A percentile compares a stretch with the other conserved stretches of the same genome.
Conservation (phyloP, 2,113 vertebrate genomes). For the Hypomesus transpacificus region DNA sequence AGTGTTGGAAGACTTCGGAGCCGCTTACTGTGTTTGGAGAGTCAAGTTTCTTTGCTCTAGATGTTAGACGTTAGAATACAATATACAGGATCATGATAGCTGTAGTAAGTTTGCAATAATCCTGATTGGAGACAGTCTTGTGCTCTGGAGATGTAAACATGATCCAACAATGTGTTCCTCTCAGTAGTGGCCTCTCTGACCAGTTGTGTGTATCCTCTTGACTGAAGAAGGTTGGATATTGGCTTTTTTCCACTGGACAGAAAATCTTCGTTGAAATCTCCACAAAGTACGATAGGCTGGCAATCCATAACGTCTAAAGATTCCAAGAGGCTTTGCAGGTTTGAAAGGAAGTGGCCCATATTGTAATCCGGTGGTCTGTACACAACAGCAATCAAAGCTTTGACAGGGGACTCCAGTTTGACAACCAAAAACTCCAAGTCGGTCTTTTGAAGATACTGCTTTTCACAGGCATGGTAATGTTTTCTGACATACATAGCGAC, state of each 20-base stretch:
- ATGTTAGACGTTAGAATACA: too few relatives aligned
- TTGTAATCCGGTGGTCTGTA: slow-evolving; percentile 22
- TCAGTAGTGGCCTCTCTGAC: background rate
- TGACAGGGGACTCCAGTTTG: slow-evolving; percentile 1
- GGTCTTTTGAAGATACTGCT: slow-evolving; percentile 27
- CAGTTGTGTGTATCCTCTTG: background rate
- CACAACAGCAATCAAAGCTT: slow-evolving; percentile 9
- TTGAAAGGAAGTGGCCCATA: background rate
- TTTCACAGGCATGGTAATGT: background rate
- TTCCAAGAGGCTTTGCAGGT: slow-evolving; percentile 12
- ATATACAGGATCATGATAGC: too few relatives aligned
- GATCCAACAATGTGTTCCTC: slow-evolving; percentile 2
- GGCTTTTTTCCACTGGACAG: background rate
- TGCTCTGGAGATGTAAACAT: background rate
- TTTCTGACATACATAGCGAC: slow-evolving; percentile 15
- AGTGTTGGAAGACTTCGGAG: too few relatives aligned
- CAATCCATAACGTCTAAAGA: slow-evolving; percentile 5
- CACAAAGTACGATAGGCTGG: slow-evolving; percentile 7
- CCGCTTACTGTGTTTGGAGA: too few relatives aligned
- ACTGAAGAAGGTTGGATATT: background rate
- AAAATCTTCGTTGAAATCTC: slow-evolving; percentile 16
- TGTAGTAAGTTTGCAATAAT: background rate
- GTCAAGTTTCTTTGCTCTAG: too few relatives aligned
- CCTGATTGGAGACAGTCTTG: slow-evolving; percentile 4
- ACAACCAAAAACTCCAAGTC: slow-evolving; percentile 30